Percentiles rank a stretch among this genome's conserved stretches.
phyloP scores from a whole-genome alignment of 1,140 invertebrate genomes.

The Spodoptera frugiperda region DNA sequence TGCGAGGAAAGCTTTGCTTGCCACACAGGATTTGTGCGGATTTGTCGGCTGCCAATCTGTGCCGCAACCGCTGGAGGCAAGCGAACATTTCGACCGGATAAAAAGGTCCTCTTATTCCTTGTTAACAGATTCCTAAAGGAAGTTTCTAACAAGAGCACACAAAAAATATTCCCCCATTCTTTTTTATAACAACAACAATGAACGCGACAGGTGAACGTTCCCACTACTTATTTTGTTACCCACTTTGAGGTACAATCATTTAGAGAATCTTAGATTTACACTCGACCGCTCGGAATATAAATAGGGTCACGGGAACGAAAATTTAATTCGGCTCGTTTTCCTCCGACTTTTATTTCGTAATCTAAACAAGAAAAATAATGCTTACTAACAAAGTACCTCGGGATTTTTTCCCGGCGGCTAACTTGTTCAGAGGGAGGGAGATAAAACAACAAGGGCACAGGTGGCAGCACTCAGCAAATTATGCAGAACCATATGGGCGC shows the following conservation, averaged over 20 bases:
- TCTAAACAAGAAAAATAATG: conserved; percentile 43
- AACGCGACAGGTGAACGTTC: conserved; percentile 43
- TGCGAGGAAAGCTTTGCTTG: conserved; percentile 53
- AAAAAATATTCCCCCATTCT: conserved; percentile 48
- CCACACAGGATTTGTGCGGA: conserved; percentile 75
- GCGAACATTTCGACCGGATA: conserved; percentile 72
- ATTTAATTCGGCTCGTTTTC: conserved; percentile 38
- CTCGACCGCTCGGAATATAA: conserved; percentile 35
- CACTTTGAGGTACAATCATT: conserved; percentile 44
- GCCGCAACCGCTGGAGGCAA: conserved; percentile 67
- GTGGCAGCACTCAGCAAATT: conserved; percentile 80
- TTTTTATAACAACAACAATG: conserved; percentile 50
- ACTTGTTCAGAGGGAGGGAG: conserved; percentile 48
- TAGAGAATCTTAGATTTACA: conserved; percentile 43
- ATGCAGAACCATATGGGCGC: conserved; percentile 81
- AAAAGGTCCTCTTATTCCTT: conserved; percentile 69
- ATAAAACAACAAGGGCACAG: conserved; percentile 67
- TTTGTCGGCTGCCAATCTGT: conserved; percentile 77
- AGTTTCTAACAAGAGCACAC: conserved; percentile 56
- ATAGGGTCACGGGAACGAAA: conserved; percentile 18
- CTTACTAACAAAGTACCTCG: conserved; percentile 15
- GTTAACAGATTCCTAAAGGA: conserved; percentile 71
- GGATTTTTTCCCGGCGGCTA: conserved; percentile 33
- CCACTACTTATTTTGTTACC: conserved; percentile 43
- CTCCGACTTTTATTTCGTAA: conserved; percentile 20